Base-by-base conservation (phyloP, 1,140 invertebrate genomes). In the Pentalonia nigronervosa region DNA sequence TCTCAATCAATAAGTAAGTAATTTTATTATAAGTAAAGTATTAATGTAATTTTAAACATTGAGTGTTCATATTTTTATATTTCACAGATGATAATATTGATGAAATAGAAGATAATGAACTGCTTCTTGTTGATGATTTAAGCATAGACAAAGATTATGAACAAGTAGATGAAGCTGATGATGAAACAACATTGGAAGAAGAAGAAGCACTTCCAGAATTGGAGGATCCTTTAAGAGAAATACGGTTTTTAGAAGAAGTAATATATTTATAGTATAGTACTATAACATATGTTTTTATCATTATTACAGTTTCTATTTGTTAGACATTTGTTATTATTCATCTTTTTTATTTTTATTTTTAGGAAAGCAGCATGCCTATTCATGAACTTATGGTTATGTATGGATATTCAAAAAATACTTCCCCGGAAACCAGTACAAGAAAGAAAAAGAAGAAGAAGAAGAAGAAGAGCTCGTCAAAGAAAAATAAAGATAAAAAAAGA, bases 121-220 rank as follows among this genome's bases (percentile, higher is more conserved):
- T 11, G 17, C 36, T 30, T 21, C 87, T 21, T n/a, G 36, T 50
- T 81, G 90, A 91, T 83, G 60, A 81, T 20, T 83, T 50, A 23
- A 50, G 2, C 50, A 56, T 86, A 25, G 91, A 93, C n/a, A 93
- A 93, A 56, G 91, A 93, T 86, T 93, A 84, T 93, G 81, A 84
- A 41, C 91, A 84, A 84, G 81, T 21, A 50, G 91, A 93, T 41
- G 91, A 93, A 93, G 48, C 50, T 21, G 91, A 93, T 45, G 91
- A 93, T 93, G 91, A 93, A 93, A 86, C 91, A 45, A 93, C 91
- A 84, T 86, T 93, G 91, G 91, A 93, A 93, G 91, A 93, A 86
- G 91, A 93, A 86, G 91, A 93, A 86, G 91, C 91, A 47, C 91
- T 93, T 36, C 91, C 91, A 41, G 91, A 93, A 86, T 93, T 93